A percentile compares a stretch with the other conserved stretches of the same genome.
Conservation (phyloP, 2,113 vertebrate genomes). For the Thymallus thymallus region DNA sequence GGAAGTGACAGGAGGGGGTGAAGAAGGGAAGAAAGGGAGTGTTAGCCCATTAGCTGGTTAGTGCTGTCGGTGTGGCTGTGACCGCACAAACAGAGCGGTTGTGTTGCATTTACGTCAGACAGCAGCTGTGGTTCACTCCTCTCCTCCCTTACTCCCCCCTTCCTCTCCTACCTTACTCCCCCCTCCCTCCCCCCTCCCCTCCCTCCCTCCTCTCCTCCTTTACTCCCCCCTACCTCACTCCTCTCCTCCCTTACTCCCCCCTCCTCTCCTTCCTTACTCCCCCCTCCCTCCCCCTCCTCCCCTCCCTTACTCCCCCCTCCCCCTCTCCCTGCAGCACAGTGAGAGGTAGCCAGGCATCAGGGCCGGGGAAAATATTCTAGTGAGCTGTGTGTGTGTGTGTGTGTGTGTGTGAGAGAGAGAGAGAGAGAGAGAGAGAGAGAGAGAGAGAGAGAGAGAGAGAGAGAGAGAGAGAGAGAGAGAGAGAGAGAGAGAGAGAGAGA, state of each 20-base stretch:
- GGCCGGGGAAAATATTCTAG: neutral
- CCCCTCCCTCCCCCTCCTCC: constrained; percentile 18
- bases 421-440: too few relatives aligned
- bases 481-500: too few relatives aligned
- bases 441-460: too few relatives aligned
- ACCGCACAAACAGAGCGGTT: constrained; percentile 60
- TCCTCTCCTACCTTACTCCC: constrained; percentile 19
- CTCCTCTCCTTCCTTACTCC: constrained; percentile 20
- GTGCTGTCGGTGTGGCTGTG: constrained; percentile 58
- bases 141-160: constrained; percentile 29
- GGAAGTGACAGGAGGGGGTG: constrained; percentile 18
- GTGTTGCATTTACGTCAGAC: constrained; percentile 72
- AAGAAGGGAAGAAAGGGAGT: constrained; percentile 32
- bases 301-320: too few relatives aligned
- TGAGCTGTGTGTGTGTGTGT: neutral
- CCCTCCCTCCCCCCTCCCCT: constrained; percentile 17
- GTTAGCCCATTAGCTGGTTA: constrained; percentile 61
- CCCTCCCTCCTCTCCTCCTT: neutral
- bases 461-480: too few relatives aligned
- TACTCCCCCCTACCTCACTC: too few relatives aligned
- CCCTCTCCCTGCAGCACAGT: neutral
- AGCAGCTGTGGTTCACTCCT: constrained; percentile 55
- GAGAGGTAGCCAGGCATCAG: neutral
- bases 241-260: too few relatives aligned
- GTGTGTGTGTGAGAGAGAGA: too few relatives aligned